Conservation (phyloP, 2,113 vertebrate species). For the Notarius lentiginosus region DNA sequence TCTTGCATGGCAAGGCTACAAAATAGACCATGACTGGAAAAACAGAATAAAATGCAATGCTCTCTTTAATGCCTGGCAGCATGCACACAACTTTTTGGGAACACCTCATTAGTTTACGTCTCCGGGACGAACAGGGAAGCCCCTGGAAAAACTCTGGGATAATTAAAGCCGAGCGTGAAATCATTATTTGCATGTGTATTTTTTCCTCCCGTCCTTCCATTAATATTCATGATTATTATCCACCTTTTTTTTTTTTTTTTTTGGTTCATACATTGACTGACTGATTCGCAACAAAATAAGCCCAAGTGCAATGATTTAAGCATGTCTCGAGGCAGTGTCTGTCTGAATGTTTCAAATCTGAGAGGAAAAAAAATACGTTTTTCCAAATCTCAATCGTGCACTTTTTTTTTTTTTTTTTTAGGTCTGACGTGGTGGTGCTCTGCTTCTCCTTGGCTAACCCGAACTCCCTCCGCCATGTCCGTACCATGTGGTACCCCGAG, state of each 20-base stretch:
- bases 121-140: not conserved
- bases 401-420: constrained; percentile 50
- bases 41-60: not conserved
- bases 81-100: not conserved
- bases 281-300: not conserved
- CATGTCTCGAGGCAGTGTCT: not conserved
- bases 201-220: not conserved
- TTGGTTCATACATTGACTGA: constrained; percentile 5
- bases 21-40: not conserved
- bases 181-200: constrained; percentile 7
- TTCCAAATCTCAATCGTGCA: not conserved
- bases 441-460: constrained; percentile 90
- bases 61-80: not conserved
- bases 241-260: not conserved
- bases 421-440: constrained; percentile 87
- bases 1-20: not conserved
- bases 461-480: constrained; percentile 85
- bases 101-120: constrained; percentile 28
- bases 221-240: constrained; percentile 24
- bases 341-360: not conserved
- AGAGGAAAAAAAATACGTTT: not conserved
- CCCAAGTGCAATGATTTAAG: not conserved
- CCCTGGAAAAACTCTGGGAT: not conserved
- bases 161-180: constrained; percentile 3
- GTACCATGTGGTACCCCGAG: constrained; percentile 90